A percentile compares a stretch with the other conserved stretches of the same genome.
Evolutionary conservation across 2,888 invertebrate genomes (phyloP).

Genomic region (Eueremaeus valkanovi): DNA sequence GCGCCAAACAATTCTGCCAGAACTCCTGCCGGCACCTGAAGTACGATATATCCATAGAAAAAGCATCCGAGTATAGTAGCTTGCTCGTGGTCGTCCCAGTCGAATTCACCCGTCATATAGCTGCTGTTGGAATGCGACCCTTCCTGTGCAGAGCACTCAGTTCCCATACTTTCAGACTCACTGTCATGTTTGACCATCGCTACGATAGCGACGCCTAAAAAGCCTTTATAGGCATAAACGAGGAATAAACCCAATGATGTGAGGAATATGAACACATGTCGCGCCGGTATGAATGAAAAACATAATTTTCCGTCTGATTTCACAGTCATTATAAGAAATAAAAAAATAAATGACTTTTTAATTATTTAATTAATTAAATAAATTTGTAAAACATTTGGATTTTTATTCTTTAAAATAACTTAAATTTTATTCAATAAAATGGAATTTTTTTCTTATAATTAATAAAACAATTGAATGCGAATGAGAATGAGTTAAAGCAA

Average conservation of each 20-base stretch:
- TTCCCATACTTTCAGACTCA: background rate
- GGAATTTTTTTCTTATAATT: no score
- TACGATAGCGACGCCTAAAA: constrained; percentile 23
- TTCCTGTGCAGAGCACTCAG: background rate
- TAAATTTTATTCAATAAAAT: no score
- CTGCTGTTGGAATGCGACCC: background rate
- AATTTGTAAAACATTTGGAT: no score
- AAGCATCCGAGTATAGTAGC: constrained; percentile 45
- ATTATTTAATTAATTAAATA: background rate
- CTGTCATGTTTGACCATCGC: constrained; percentile 8
- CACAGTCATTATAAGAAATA: no score
- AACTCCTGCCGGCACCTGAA: constrained; percentile 46
- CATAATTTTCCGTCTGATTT: background rate
- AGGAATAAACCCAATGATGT: background rate
- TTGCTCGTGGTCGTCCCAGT: constrained; percentile 45
- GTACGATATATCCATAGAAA: constrained; percentile 46
- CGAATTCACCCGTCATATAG: no score
- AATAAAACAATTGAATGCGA: no score
- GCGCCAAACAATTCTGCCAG: constrained; percentile 45
- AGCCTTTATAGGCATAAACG: constrained; percentile 11
- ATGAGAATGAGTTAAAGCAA: no score
- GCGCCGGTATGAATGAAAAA: background rate
- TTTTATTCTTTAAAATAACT: no score
- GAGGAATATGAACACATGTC: background rate
- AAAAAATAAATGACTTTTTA: no score